Evolutionary conservation across 2,888 invertebrate genomes (phyloP), one percentile per base, ranked within the genome.

Genomic region (Agrilus mali): DNA sequence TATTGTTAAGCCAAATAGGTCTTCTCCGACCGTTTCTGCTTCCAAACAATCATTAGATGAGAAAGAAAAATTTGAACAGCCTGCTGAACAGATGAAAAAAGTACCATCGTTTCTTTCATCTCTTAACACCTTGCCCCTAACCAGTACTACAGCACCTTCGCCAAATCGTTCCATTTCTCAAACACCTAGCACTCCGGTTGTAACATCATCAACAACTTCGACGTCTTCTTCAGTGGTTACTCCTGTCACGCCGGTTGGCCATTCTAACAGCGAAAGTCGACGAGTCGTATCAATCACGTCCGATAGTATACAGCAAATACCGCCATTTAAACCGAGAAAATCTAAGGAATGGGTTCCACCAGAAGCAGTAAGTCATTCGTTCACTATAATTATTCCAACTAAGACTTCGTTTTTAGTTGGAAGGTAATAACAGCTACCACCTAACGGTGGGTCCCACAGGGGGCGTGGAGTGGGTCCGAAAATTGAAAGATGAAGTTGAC

Each of bases 401-500:
- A n/a, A n/a, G n/a, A 20, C 4, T 40, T 12, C 1, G 15, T 17
- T 34, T 16, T 33, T 35, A 45, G 41, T 45, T 22, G 47, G 45
- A 45, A 36, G 40, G 20, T 37, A 37, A 33, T 27, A 14, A 14
- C 38, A 52, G 70, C 46, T 74, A 76, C 57, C 77, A 77, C 55
- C 57, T 77, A 39, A 77, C 77, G 1, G 76, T 77, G 41, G 77
- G 77, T 8, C 75, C 77, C 3, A 71, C 73, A 47, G 76, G 75
- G 1, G 79, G 77, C 31, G 73, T 78, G 22, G 81, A 82, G 59
- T 81, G 80, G 81, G 76, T 77, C 46, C 71, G 76, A 47, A 72
- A 73, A 55, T 66, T 81, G 46, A 77, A 76, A 60, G 68, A 62
- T 55, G 69, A 66, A 57, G 59, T 50, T 47, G 75, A 79, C 31